These are phyloP conservation scores for Myotis davidii DNA, from an alignment of 2,113 vertebrate species.

Conservation along the genomic window DNA sequence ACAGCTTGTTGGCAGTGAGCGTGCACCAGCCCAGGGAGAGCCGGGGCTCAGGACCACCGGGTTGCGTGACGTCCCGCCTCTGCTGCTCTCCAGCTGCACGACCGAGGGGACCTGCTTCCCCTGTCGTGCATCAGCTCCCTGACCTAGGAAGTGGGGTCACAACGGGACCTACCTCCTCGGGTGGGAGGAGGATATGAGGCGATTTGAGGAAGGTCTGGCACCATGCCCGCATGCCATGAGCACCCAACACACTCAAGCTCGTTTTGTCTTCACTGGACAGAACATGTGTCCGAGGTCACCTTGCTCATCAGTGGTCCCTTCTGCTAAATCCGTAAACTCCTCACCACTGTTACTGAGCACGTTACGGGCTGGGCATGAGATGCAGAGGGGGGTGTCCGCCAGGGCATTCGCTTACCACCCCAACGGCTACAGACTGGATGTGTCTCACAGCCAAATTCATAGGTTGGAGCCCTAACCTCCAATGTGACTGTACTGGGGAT, in stretches of 20 bases:
- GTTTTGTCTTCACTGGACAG: no score
- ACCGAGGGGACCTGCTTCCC: accelerated
- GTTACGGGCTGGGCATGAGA: neutral
- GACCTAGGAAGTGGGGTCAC: neutral
- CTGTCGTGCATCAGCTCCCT: accelerated
- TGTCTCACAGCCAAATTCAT: neutral
- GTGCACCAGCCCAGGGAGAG: accelerated
- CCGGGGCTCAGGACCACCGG: neutral
- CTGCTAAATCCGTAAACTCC: neutral
- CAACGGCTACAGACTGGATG: no score
- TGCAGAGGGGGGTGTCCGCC: accelerated
- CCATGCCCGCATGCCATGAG: accelerated
- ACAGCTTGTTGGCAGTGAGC: accelerated
- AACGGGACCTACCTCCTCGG: neutral
- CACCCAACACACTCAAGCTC: neutral
- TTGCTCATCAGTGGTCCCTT: neutral
- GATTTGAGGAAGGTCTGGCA: neutral
- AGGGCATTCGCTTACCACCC: neutral
- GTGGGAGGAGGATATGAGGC: neutral
- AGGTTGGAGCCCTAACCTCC: neutral
- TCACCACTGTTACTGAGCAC: neutral
- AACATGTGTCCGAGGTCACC: accelerated
- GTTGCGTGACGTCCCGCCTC: accelerated
- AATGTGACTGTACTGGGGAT: accelerated
- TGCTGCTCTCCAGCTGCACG: neutral